These are phyloP conservation scores for Hemicentrotus pulcherrimus DNA, from an alignment of 35 echinoderm and acorn worm species.

Conservation along the genomic window DNA sequence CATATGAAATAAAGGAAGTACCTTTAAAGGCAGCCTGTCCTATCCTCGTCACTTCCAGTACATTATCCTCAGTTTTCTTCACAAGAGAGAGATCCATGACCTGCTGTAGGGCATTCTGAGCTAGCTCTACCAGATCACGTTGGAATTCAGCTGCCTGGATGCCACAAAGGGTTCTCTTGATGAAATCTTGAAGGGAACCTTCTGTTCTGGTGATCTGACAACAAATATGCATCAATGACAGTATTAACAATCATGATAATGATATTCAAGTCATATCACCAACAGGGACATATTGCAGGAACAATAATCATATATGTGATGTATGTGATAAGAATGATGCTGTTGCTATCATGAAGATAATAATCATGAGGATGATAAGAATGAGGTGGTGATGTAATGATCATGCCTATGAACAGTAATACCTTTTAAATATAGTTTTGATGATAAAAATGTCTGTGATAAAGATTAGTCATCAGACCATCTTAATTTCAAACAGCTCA, in stretches of 20 bases:
- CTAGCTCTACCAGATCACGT: slow-evolving; percentile 38
- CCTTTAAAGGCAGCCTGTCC: slow-evolving; percentile 87
- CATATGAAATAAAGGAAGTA: background rate
- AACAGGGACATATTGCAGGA: too few species aligned
- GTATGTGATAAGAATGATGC: too few species aligned
- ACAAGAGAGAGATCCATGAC: slow-evolving; percentile 65
- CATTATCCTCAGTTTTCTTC: slow-evolving; percentile 40
- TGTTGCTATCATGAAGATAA: too few species aligned
- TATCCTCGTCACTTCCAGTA: slow-evolving; percentile 72
- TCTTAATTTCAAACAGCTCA: too few species aligned
- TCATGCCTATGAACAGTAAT: too few species aligned
- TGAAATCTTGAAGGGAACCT: slow-evolving; percentile 60
- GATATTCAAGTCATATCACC: too few species aligned
- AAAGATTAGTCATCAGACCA: too few species aligned
- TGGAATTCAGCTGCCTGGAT: slow-evolving; percentile 55
- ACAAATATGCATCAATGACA: background rate
- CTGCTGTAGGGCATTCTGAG: slow-evolving; percentile 57
- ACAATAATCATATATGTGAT: too few species aligned
- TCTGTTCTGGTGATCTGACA: slow-evolving; percentile 58
- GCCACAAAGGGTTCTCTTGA: slow-evolving; percentile 69
- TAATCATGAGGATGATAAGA: too few species aligned
- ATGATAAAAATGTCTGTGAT: too few species aligned
- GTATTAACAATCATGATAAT: background rate
- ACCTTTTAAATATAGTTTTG: too few species aligned
- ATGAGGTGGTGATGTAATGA: too few species aligned